Base-by-base conservation (phyloP, 53 echinoderm and acorn worm genomes). In the Henricia sp. region DNA sequence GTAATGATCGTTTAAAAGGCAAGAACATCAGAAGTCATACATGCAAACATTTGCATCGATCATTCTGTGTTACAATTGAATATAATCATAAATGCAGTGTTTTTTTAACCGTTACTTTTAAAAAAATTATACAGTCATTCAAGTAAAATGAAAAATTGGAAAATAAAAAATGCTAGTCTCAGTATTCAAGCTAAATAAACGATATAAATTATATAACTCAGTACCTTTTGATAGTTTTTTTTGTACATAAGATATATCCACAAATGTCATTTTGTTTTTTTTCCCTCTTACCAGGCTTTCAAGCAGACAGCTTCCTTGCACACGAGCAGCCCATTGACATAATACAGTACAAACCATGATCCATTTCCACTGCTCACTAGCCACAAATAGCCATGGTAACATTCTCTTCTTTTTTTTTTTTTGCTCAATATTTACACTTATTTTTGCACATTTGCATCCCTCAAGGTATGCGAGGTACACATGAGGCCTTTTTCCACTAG, bases 141-240 rank as follows among this genome's bases (percentile, higher is more conserved):
- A 33, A 80, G 80, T 80, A 80, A 80, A 80, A 64, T 63, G 54
- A 60, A 80, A 80, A 33, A 80, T 63, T 80, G 43, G 63, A 80
- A 80, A 80, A 80, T 80, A 80, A 80, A 64, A 30, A 77, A 64
- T 80, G 64, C 80, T 65, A 80, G 80, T 80, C 14, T 37, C 33
- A 57, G 19, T 64, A 6, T 48, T 63, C 48, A 39, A 64, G 64
- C 78, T 80, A 80, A 80, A 76, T 44, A 80, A 63, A 58, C 44
- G 25, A 25, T 52, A 80, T 80, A 80, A 80, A 80, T 80, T 80
- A 80, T 80, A 65, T 62, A 80, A 80, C 80, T 63, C 65, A 80
- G 80, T 80, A 80, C 80, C 80, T 44, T 80, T 80, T 80, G 80
- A 64, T 63, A 63, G 43, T 72, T 72, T 4, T 73, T 53, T 33